A percentile compares a stretch with the other conserved stretches of the same genome.
Conservation (phyloP, 2,888 invertebrate genomes). For the Chloromyia formosa region DNA sequence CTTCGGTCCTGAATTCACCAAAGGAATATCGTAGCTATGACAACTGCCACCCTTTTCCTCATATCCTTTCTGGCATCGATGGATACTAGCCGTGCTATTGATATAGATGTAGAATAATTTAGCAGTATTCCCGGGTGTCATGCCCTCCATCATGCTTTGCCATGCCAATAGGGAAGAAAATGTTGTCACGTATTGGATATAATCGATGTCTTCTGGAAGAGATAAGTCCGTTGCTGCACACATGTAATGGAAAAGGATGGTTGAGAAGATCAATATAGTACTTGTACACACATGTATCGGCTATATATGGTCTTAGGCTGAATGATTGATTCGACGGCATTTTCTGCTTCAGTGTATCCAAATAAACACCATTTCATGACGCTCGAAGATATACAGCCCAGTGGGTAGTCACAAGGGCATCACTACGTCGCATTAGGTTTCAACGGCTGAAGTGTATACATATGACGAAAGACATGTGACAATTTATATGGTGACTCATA, state of each 20-base stretch:
- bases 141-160: too few relatives aligned
- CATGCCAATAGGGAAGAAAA: background rate
- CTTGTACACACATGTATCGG: background rate
- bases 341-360: background rate
- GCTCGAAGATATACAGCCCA: background rate
- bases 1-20: background rate
- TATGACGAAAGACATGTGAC: background rate
- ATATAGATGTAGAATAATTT: background rate
- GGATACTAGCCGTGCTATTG: background rate
- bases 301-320: background rate
- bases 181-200: background rate
- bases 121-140: too few relatives aligned
- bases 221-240: background rate
- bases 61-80: background rate
- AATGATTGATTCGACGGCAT: background rate
- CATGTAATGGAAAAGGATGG: background rate
- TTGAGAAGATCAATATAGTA: background rate
- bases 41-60: background rate
- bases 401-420: background rate
- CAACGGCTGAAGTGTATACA: conserved; percentile 2
- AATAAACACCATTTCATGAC: background rate
- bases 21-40: background rate
- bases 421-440: background rate
- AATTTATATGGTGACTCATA: background rate
- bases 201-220: background rate